Evolutionary conservation across 2,113 vertebrate genomes (phyloP), one percentile per base, ranked within the genome.

Genomic region (Tupaia chinensis): DNA sequence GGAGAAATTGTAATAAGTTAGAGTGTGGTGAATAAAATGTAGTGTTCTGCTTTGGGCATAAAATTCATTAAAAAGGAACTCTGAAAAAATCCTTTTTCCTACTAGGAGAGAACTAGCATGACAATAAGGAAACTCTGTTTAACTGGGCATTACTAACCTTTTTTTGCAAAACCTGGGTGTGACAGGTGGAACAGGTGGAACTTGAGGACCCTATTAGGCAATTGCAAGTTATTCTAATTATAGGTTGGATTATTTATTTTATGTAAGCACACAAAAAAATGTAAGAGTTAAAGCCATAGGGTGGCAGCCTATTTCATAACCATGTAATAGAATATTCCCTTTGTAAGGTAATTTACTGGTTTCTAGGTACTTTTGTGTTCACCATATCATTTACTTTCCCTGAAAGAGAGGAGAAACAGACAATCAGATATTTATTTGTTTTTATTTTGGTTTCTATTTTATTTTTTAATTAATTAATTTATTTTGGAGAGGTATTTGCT

Each of bases 191-290:
- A 80, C 3, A 96, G 58, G 54, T 79, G 58, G 69, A 92, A 80
- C 3, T 4, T 34, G 66, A 82, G 73, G 70, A 8, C 61, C 54
- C 70, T 88, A 27, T 84, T 97, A 87, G 20, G 84, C 85, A 90
- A 70, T 0, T 92, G 84, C 58, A 88, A 96, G 81, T 9, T 95
- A 76, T 88, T 58, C 65, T 96, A 95, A 98, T 85, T 92, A 92
- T 13, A 97, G 25, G 32, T 86, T 95, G 82, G 73, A 86, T 54
- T 91, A 73, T 54, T 87, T 92, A 84, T 89, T 93, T 94, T 90
- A 95, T 53, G 93, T 68, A 94, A 89, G 56, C 84, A 93, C 65
- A 88, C 70, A 92, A 92, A 95, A 92, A 96, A 97, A 81, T 25
- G 13, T 70, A 92, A 81, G 44, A 68, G 77, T 73, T 95, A 90